Conservation (phyloP, 2,888 invertebrate species). For the Aphidoletes aphidimyza region DNA sequence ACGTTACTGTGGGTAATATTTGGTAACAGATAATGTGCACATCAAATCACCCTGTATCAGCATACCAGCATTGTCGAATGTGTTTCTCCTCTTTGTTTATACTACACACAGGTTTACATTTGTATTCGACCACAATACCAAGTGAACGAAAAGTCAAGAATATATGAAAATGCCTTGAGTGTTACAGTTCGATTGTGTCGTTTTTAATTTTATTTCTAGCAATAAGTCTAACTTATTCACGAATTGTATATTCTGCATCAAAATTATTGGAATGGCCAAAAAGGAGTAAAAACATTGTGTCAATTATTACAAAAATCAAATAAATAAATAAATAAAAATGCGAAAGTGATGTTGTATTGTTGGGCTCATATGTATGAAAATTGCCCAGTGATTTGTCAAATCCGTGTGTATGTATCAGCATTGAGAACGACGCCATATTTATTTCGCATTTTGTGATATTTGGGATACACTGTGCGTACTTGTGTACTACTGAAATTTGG, state of each 20-base stretch:
- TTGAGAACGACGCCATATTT: slow-evolving; percentile 50
- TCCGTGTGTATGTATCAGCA: neutral
- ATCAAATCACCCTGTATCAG: neutral
- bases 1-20: no score
- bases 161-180: slow-evolving; percentile 4
- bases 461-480: neutral
- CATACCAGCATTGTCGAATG: neutral
- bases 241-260: neutral
- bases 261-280: no score
- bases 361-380: no score
- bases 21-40: neutral
- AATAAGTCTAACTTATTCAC: neutral
- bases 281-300: neutral
- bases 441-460: slow-evolving; percentile 8
- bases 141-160: slow-evolving; percentile 16
- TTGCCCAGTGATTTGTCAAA: slow-evolving; percentile 28
- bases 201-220: neutral
- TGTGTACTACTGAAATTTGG: neutral
- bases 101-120: neutral
- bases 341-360: neutral
- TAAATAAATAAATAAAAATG: no score
- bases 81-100: neutral
- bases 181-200: neutral
- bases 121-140: neutral
- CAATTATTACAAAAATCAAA: neutral